phyloP scores from a whole-genome alignment of 2,113 vertebrate species.

The Promerops cafer region DNA sequence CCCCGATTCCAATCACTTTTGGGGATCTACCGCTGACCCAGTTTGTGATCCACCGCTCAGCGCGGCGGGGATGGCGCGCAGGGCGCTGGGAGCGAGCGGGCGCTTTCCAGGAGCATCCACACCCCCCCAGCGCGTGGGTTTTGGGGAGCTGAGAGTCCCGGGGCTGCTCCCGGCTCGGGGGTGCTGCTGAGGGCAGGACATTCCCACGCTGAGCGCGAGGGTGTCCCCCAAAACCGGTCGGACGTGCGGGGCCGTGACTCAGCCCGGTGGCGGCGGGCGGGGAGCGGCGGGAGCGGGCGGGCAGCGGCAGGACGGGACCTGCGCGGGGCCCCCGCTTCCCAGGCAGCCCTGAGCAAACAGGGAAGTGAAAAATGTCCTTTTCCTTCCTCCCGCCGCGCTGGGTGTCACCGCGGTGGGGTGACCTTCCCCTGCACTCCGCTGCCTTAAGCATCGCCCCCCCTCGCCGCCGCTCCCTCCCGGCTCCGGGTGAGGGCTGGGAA shows the following conservation, averaged over 20 bases:
- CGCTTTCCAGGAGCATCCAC: background rate
- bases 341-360: background rate
- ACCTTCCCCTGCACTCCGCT: background rate
- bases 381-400: background rate
- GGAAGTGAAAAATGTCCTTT: background rate
- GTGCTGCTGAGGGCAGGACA: background rate
- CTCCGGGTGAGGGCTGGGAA: background rate
- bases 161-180: background rate
- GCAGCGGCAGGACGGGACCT: background rate
- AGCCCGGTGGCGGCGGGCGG: background rate
- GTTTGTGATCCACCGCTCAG: fast-evolving
- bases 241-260: background rate
- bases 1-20: background rate
- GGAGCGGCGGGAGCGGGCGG: background rate
- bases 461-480: background rate
- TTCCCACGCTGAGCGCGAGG: background rate
- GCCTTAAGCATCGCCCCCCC: background rate
- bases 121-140: fast-evolving
- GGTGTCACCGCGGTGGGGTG: background rate
- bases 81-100: fast-evolving
- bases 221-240: background rate
- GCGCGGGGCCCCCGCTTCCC: background rate
- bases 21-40: background rate
- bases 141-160: background rate
- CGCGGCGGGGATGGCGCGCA: background rate